Percentiles rank a stretch among this genome's conserved stretches.
These are phyloP conservation scores for Euwallacea similis DNA, from an alignment of 1,140 invertebrate genomes.

Conservation along the genomic window DNA sequence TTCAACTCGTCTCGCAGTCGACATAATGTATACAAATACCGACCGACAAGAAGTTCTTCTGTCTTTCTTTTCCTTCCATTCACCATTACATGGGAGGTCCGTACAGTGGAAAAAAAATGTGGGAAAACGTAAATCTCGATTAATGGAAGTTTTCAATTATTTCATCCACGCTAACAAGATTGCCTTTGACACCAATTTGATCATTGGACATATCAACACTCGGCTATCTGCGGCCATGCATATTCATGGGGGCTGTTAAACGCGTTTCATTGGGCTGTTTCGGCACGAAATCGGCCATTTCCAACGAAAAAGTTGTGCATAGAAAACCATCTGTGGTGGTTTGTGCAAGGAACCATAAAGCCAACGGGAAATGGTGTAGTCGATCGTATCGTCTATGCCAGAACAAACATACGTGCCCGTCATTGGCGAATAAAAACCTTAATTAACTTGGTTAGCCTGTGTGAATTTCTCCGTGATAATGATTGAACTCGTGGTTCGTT, in stretches of 20 bases:
- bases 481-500: too few relatives aligned
- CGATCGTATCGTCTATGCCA: not conserved
- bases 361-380: conserved; percentile 15
- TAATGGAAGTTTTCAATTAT: conserved; percentile 32
- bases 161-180: conserved; percentile 21
- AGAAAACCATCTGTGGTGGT: conserved; percentile 2
- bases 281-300: not conserved
- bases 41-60: not conserved
- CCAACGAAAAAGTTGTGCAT: not conserved
- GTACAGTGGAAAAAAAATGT: not conserved
- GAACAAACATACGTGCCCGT: conserved; percentile 23
- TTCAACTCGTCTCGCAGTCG: conserved; percentile 24
- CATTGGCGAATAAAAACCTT: conserved; percentile 25
- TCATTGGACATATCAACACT: conserved; percentile 31
- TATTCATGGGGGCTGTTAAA: conserved; percentile 24
- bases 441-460: conserved; percentile 29
- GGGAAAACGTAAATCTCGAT: conserved; percentile 9
- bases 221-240: conserved; percentile 18
- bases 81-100: conserved; percentile 23
- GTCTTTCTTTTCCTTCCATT: conserved; percentile 21
- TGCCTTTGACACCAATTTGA: conserved; percentile 33
- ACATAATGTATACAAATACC: conserved; percentile 39
- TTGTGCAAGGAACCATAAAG: not conserved
- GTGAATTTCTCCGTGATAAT: conserved; percentile 31
- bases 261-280: conserved; percentile 9